Conservation (phyloP, 2,797 vertebrate genomes). For the Peromyscus eremicus region DNA sequence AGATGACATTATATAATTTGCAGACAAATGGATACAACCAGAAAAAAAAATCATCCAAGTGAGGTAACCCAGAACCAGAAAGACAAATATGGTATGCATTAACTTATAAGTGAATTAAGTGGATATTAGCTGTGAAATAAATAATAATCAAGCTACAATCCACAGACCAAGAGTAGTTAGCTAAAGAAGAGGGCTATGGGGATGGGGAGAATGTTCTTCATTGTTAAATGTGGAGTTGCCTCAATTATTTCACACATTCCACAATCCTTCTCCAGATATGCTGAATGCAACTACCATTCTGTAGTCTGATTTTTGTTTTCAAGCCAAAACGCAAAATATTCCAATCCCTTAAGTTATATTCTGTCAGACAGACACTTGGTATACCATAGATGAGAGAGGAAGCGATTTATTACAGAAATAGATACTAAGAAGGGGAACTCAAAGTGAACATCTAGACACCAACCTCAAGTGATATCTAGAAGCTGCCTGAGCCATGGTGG, state of each 20-base stretch:
- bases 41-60: not conserved
- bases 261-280: not conserved
- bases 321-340: not conserved
- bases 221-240: slow-evolving; percentile 2
- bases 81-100: not conserved
- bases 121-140: not conserved
- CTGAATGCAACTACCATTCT: not conserved
- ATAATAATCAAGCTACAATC: not conserved
- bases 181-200: too few relatives aligned
- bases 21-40: not conserved
- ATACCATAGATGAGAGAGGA: not conserved
- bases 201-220: not conserved
- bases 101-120: not conserved
- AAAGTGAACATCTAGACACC: not conserved
- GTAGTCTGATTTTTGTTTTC: not conserved
- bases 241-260: not conserved
- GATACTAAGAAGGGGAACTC: not conserved
- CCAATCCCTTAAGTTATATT: not conserved
- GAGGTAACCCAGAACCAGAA: not conserved
- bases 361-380: not conserved
- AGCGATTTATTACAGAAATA: not conserved
- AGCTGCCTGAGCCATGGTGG: not conserved
- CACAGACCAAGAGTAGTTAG: not conserved
- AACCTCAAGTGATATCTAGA: not conserved
- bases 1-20: not conserved